Evolutionary conservation across 2,797 vertebrate species (phyloP).

Genomic region (Thaleichthys pacificus): DNA sequence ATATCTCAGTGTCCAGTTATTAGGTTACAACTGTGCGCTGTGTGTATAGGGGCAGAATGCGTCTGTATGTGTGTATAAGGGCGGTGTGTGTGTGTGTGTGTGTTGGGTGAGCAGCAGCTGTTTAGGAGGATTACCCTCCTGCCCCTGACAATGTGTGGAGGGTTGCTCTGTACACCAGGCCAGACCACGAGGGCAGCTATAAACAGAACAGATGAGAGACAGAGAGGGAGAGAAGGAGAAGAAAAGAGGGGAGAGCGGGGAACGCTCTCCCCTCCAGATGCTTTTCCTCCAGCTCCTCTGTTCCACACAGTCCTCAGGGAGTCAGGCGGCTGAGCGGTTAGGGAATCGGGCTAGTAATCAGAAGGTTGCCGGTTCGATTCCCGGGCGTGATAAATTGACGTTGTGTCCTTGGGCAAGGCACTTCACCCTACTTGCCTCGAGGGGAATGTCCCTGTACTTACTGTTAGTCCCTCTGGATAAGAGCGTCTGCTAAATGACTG

Average conservation of each 20-base stretch:
- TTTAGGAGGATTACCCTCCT: neutral
- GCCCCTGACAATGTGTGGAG: neutral
- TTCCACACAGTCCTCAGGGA: neutral
- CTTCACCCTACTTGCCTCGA: too few species aligned
- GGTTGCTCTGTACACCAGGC: neutral
- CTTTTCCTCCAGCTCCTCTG: neutral
- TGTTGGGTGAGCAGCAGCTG: conserved; percentile 4
- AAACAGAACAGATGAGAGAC: neutral
- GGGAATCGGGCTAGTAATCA: too few species aligned
- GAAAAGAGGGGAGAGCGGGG: neutral
- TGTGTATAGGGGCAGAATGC: neutral
- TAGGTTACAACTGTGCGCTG: neutral
- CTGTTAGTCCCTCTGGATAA: too few species aligned
- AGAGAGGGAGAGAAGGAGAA: neutral
- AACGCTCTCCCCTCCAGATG: too few species aligned
- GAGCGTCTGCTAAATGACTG: too few species aligned
- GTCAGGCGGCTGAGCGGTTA: too few species aligned
- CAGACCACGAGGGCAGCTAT: neutral
- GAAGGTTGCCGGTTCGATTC: too few species aligned
- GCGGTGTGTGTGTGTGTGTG: neutral
- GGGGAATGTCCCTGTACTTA: too few species aligned
- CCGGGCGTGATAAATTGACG: too few species aligned
- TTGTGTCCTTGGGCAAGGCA: too few species aligned
- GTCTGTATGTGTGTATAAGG: neutral
- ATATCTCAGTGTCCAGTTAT: neutral